These are phyloP conservation scores for Scrobipalpa costella DNA, from an alignment of 2,888 invertebrate genomes.

Conservation along the genomic window DNA sequence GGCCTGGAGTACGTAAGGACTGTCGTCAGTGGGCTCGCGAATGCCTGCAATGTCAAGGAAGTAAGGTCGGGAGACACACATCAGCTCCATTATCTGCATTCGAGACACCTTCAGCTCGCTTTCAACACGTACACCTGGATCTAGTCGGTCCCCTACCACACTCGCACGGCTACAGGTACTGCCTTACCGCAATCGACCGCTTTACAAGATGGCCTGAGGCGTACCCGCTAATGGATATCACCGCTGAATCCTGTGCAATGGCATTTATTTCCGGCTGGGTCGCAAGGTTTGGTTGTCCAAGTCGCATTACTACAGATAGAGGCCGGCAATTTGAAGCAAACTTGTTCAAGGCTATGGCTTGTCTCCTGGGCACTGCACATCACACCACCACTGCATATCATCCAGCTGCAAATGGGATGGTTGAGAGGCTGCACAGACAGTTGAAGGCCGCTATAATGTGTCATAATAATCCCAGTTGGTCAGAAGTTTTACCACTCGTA, in stretches of 20 bases:
- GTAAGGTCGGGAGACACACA: constrained; percentile 44
- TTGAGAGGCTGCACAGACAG: too few species aligned
- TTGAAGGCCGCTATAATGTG: constrained; percentile 31
- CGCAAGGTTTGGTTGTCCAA: constrained; percentile 51
- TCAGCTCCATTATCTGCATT: constrained; percentile 28
- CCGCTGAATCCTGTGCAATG: constrained; percentile 44
- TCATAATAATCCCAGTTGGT: constrained; percentile 27
- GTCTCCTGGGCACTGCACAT: not conserved
- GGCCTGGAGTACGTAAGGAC: constrained; percentile 51
- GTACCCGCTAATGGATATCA: constrained; percentile 44
- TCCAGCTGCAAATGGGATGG: constrained; percentile 20
- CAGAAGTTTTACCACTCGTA: constrained; percentile 32
- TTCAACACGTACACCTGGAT: constrained; percentile 60
- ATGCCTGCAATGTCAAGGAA: constrained; percentile 48
- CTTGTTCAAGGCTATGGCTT: constrained; percentile 3
- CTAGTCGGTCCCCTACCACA: constrained; percentile 57
- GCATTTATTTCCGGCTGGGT: constrained; percentile 51
- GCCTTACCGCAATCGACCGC: too few species aligned
- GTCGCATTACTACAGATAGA: constrained; percentile 33
- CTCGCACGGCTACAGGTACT: constrained; percentile 43
- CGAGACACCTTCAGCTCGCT: constrained; percentile 39
- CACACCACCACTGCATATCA: constrained; percentile 15
- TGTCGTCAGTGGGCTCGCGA: constrained; percentile 44
- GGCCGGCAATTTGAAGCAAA: constrained; percentile 18
- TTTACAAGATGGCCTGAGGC: constrained; percentile 46